phyloP scores from a whole-genome alignment of 2,797 vertebrate genomes.

The Dicrostonyx torquatus region DNA sequence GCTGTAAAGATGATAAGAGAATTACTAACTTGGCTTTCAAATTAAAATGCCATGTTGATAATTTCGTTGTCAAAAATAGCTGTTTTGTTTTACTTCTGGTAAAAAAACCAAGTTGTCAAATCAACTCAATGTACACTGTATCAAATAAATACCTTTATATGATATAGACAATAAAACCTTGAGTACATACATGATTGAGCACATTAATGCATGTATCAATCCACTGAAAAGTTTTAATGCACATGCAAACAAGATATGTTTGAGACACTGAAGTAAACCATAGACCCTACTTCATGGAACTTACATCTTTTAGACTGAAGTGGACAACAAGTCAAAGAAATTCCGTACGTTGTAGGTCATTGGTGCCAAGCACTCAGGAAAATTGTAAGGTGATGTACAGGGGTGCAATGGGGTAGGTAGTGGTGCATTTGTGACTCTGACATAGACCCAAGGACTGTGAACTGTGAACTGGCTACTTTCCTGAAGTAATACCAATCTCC shows the following conservation, averaged over 20 bases:
- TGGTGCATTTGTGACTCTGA: neutral
- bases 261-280: neutral
- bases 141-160: neutral
- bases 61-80: constrained; percentile 53
- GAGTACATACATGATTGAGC: neutral
- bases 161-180: neutral
- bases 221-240: neutral
- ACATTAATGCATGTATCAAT: neutral
- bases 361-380: neutral
- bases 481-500: constrained; percentile 47
- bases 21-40: constrained; percentile 48
- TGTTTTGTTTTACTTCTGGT: constrained; percentile 52
- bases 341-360: neutral
- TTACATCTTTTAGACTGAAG: neutral
- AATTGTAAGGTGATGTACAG: neutral
- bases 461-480: constrained; percentile 61
- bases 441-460: neutral
- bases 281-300: neutral
- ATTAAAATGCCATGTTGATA: neutral
- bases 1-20: constrained; percentile 6
- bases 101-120: constrained; percentile 41
- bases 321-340: neutral
- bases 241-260: neutral
- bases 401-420: neutral
- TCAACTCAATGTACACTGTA: constrained; percentile 27